Evolutionary conservation across 2,113 vertebrate genomes (phyloP), one percentile per base, ranked within the genome.

Genomic region (Equus przewalskii): DNA sequence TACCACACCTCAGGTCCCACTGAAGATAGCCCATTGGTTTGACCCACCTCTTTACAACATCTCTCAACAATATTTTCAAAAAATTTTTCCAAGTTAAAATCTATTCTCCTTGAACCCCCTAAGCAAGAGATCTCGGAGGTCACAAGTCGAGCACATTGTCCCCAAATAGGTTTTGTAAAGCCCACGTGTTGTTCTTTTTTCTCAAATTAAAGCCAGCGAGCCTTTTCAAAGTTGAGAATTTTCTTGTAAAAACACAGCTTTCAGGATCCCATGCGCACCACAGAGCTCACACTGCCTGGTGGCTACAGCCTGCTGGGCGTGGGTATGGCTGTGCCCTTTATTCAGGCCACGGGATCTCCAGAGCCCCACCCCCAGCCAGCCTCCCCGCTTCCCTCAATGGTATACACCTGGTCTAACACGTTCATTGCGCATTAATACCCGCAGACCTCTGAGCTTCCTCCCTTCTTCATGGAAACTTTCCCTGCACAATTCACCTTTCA

Each of bases 341-440:
- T 16, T 41, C 15, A 64, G 33, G 9, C 64, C 1, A 10, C 10
- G 0, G 4, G 28, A 11, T 46, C n/a, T 1, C 1, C 19, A 5
- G 36, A 14, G 51, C 51, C 51, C 51, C 51, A 14, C 51, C 51
- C 51, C 51, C 13, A 13, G 51, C 51, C 51, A 54, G 51, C 51
- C 2, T 13, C 51, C 2, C 51, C 12, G 15, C 4, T 54, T 54
- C 67, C 58, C 49, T 64, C 73, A 75, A 11, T 22, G 49, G 51
- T 54, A 22, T 33, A 8, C 64, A 33, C 30, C 30, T 36, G 46
- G 12, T n/a, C 49, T 67, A 67, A 85, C 15, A 54, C 51, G 2
- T 14, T 54, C 13, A 14, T 13, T 14, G 51, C 51, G 4, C 7
- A 91, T 41, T 8, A 54, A 30, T 22, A 21, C 26, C 64, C 1